phyloP scores from a whole-genome alignment of 2,797 vertebrate species.

The Melanotaenia boesemani region DNA sequence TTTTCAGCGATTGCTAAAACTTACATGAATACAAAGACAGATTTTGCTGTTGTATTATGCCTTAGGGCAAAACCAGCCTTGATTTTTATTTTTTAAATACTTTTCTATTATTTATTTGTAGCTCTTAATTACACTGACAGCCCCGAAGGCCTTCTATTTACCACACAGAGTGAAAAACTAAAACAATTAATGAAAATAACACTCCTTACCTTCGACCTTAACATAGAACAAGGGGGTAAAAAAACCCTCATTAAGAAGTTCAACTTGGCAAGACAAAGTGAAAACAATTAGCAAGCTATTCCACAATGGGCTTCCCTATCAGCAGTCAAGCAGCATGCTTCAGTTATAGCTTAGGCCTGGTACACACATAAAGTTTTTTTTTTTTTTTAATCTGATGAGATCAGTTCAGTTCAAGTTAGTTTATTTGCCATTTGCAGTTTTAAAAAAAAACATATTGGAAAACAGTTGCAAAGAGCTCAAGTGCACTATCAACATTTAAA shows the following conservation, averaged over 20 bases:
- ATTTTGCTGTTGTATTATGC: conserved; percentile 2
- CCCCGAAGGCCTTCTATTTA: conserved; percentile 6
- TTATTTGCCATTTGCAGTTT: too few relatives aligned
- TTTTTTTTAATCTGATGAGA: too few relatives aligned
- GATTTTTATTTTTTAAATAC: conserved; percentile 1
- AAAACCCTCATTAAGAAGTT: conserved; percentile 45
- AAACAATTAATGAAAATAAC: conserved; percentile 50
- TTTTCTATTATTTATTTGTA: conserved; percentile 35
- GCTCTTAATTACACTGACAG: conserved; percentile 43
- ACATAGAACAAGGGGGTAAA: conserved; percentile 8
- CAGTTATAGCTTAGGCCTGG: conserved; percentile 30
- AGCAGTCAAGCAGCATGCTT: conserved; percentile 49
- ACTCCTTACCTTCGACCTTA: conserved; percentile 33
- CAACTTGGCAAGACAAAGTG: conserved; percentile 52
- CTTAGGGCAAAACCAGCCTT: conserved; percentile 8
- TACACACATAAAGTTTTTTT: too few relatives aligned
- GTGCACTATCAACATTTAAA: too few relatives aligned
- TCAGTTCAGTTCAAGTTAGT: too few relatives aligned
- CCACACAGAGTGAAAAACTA: conserved; percentile 13
- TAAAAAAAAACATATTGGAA: too few relatives aligned
- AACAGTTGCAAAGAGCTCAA: too few relatives aligned
- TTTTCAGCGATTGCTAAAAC: conserved; percentile 18
- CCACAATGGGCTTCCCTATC: conserved; percentile 43
- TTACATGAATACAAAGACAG: conserved; percentile 16
- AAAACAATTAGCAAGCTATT: conserved; percentile 62